Percentiles rank a stretch among this genome's conserved stretches.
Evolutionary conservation across 1,140 invertebrate species (phyloP).

Genomic region (Drosophila jambulina): DNA sequence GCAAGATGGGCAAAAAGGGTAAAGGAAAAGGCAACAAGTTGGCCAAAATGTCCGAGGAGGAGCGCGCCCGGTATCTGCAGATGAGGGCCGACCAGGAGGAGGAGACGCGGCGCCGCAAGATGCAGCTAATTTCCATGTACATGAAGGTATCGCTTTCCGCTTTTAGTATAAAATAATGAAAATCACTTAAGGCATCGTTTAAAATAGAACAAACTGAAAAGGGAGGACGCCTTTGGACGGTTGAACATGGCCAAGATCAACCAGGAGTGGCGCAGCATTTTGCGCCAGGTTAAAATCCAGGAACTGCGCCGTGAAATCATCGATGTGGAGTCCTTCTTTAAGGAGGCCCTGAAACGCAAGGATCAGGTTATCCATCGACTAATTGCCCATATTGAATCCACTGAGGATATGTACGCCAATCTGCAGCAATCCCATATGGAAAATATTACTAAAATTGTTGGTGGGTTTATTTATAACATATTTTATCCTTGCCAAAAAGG

Average conservation of each 20-base stretch:
- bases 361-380: conserved; percentile 88
- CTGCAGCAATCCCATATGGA: conserved; percentile 88
- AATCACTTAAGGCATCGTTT: conserved; percentile 6
- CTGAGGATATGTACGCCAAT: conserved; percentile 89
- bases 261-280: conserved; percentile 91
- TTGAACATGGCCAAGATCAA: conserved; percentile 93
- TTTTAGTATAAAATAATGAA: neutral
- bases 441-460: conserved; percentile 88
- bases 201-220: conserved; percentile 91
- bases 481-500: neutral
- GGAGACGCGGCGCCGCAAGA: conserved; percentile 90
- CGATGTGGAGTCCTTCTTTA: conserved; percentile 84
- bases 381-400: conserved; percentile 88
- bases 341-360: conserved; percentile 87
- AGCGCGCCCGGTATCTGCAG: conserved; percentile 91
- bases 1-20: conserved; percentile 89
- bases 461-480: conserved; percentile 82
- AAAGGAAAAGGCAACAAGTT: conserved; percentile 89
- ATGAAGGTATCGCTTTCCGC: conserved; percentile 88
- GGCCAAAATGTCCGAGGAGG: conserved; percentile 93
- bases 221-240: conserved; percentile 91
- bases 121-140: conserved; percentile 91
- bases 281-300: conserved; percentile 90
- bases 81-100: conserved; percentile 92
- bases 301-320: conserved; percentile 89